Conservation (phyloP, 2,888 invertebrate species). For the Leptinotarsa rubiginosa region DNA sequence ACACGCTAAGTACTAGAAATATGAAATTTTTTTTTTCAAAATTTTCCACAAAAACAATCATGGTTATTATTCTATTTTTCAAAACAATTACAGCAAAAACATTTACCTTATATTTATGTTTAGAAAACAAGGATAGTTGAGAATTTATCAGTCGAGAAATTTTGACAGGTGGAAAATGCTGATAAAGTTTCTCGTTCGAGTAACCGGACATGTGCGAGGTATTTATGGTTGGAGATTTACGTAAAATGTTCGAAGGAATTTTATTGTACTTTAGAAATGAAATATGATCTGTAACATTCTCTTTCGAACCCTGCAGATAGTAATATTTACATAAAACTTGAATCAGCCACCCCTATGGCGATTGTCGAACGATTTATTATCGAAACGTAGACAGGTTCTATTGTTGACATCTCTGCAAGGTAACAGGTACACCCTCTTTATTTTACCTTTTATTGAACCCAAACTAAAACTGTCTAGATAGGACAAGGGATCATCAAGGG, state of each 20-base stretch:
- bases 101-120: too few species aligned
- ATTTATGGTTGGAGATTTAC: constrained; percentile 10
- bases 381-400: constrained; percentile 43
- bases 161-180: neutral
- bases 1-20: too few species aligned
- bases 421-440: constrained; percentile 47
- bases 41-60: too few species aligned
- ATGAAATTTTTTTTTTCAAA: too few species aligned
- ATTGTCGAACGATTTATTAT: constrained; percentile 39
- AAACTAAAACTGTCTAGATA: constrained; percentile 6
- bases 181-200: neutral
- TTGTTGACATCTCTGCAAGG: constrained; percentile 37
- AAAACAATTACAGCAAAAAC: too few species aligned
- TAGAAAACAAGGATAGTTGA: too few species aligned
- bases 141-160: neutral
- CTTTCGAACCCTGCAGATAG: constrained; percentile 12
- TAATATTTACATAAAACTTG: constrained; percentile 30
- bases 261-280: constrained; percentile 13
- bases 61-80: too few species aligned
- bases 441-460: constrained; percentile 37
- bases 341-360: constrained; percentile 31
- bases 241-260: neutral
- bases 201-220: neutral
- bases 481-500: constrained; percentile 19
- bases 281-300: constrained; percentile 13